phyloP scores from a whole-genome alignment of 2,797 vertebrate species.

The Anniella stebbinsi region DNA sequence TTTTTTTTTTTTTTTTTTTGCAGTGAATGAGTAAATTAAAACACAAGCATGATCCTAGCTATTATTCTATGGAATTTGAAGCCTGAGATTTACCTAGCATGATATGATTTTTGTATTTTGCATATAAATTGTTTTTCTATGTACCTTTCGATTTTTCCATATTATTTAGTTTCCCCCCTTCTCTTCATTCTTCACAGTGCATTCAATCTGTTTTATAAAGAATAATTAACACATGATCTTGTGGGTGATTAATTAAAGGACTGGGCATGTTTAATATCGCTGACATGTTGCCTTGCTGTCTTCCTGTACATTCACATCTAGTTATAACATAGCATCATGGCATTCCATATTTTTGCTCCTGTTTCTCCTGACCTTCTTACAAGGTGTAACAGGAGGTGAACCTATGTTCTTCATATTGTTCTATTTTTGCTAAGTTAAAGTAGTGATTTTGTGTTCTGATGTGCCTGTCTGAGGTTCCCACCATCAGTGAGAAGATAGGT shows the following conservation, averaged over 20 bases:
- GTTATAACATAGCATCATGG: background rate
- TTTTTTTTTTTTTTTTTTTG: background rate
- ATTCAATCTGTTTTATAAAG: conserved; percentile 29
- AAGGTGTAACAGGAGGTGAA: background rate
- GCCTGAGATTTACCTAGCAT: conserved; percentile 36
- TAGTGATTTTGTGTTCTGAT: background rate
- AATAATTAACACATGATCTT: conserved; percentile 24
- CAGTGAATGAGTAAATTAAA: conserved; percentile 34
- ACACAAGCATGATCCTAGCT: background rate
- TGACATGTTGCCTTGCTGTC: conserved; percentile 31
- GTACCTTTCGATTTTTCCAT: background rate
- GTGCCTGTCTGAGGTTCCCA: background rate
- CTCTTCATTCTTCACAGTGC: background rate
- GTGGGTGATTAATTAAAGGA: conserved; percentile 41
- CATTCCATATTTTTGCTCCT: background rate
- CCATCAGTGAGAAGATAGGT: background rate
- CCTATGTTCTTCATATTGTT: background rate
- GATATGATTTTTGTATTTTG: conserved; percentile 20
- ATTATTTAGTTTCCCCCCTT: background rate
- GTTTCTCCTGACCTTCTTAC: background rate
- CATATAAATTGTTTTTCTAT: conserved; percentile 35
- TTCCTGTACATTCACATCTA: conserved; percentile 12
- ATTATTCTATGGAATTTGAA: conserved; percentile 17
- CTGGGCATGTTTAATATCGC: conserved; percentile 8
- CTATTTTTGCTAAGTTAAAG: background rate